Evolutionary conservation across 2,113 vertebrate species (phyloP), one percentile per base, ranked within the genome.

Genomic region (Corythaeola cristata): DNA sequence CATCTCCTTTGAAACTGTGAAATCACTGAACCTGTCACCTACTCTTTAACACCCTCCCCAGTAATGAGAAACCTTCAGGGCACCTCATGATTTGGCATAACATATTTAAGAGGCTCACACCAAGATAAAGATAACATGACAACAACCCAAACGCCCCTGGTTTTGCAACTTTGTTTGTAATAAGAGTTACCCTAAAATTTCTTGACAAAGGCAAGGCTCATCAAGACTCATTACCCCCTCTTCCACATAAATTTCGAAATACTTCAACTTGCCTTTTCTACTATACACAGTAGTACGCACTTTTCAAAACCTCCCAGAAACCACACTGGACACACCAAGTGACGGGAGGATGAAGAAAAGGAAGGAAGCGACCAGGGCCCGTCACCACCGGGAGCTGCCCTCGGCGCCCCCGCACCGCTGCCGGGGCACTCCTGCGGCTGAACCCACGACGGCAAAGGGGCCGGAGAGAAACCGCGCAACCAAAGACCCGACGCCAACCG

Each of bases 251-350:
- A 11, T 11, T 2, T 19, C 2, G 52, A 27, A 37, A 59, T 5
- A 7, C 15, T 15, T 56, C 26, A 7, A 3, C 11, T 4, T 13
- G 41, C n/a, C 24, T 27, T 18, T 18, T 12, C 55, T 4, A 30
- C 3, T 49, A 3, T 8, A 4, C 14, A 10, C 23, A 19, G 52
- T 1, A 17, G 8, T 2, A 6, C 0, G 30, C 0, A 2, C 44
- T 33, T 53, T 9, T 10, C 20, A n/a, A 14, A 33, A 3, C 1
- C n/a, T 6, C 41, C 3, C 18, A 30, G 32, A 41, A 0, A 7
- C 27, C 1, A 1, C 55, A 2, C 52, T 1, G 53, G 23, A 12
- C 1, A 3, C 62, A 12, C 4, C n/a, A 9, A 2, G 23, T 0
- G 32, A 9, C 2, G 9, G 35, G 8, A 32, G 19, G 3, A 28